Base-by-base conservation (phyloP, 1,140 invertebrate genomes). In the Saccostrea echinata region DNA sequence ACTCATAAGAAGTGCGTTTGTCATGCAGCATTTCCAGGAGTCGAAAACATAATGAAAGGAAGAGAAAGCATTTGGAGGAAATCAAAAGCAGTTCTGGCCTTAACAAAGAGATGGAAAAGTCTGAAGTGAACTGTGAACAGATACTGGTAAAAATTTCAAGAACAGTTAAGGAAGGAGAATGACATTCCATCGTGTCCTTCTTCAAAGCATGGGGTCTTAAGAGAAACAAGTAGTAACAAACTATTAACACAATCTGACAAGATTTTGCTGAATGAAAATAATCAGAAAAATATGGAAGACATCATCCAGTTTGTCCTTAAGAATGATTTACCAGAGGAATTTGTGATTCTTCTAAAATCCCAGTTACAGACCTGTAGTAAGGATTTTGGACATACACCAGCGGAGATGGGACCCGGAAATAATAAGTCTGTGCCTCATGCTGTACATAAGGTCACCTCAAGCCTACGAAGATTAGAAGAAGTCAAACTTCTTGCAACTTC, bases 371-470 rank as follows among this genome's bases (percentile, higher is more conserved):
- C 83, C 53, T 87, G 82, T 18, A 68, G 51, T n/a, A 84, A 71
- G 24, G 81, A 57, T n/a, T 18, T 87, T 6, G n/a, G 82, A 87
- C 3, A 53, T 52, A 4, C 57, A 76, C 24, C 35, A 76, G 33
- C 27, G 86, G 11, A 64, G 86, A 53, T 87, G 81, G 86, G 82
- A 84, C 61, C 86, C 82, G 4, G 0, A 87, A 87, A 27, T 87
- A 9, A 87, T 87, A 24, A 87, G 86, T 57, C 6, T 87, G 1
- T 87, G 86, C 84, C 43, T 87, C 0, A 24, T 57, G 21, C 16
- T 87, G 18, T 87, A 27, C 30, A 33, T 71, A 33, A 80, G 84
- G n/a, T 86, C 85, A 9, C 85, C 85, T 21, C 43, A 81, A 57
- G 52, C 85, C 16, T 81, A 81, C 55, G 13, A 35, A 11, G 68